These are phyloP conservation scores for Rhamphomyia laevipes DNA, from an alignment of 2,888 invertebrate genomes.

Conservation along the genomic window DNA sequence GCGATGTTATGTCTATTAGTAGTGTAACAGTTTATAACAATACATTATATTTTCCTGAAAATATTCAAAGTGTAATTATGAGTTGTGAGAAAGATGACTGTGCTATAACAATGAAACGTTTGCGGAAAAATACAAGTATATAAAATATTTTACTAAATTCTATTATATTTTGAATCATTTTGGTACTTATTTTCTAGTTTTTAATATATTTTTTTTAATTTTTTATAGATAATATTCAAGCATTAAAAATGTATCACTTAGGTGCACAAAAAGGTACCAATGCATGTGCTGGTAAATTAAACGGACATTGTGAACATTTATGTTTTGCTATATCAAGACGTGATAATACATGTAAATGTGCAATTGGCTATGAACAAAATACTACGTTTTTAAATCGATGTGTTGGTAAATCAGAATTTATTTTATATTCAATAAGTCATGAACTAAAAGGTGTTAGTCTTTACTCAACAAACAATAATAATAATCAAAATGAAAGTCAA, in stretches of 20 bases:
- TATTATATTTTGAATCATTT: neutral
- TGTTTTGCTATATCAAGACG: conserved; percentile 52
- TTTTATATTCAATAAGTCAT: conserved; percentile 66
- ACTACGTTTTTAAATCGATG: conserved; percentile 43
- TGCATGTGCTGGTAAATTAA: conserved; percentile 42
- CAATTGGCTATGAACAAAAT: conserved; percentile 53
- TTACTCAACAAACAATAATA: conserved; percentile 20
- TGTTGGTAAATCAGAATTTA: conserved; percentile 50
- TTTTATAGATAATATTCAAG: conserved; percentile 48
- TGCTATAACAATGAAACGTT: conserved; percentile 26
- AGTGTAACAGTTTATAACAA: conserved; percentile 56
- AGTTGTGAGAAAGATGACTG: conserved; percentile 49
- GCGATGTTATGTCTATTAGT: conserved; percentile 33
- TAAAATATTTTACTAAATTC: neutral
- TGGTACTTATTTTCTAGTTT: neutral
- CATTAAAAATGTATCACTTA: conserved; percentile 60
- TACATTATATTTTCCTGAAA: conserved; percentile 56
- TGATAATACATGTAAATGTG: conserved; percentile 58
- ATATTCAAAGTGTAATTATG: conserved; percentile 48
- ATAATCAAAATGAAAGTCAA: conserved; percentile 22
- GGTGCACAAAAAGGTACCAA: conserved; percentile 48
- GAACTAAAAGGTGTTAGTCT: conserved; percentile 55
- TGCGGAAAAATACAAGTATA: conserved; percentile 47
- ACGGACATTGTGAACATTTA: conserved; percentile 56
- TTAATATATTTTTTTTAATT: neutral